These are phyloP conservation scores for Parnassius glacialis DNA, from an alignment of 2,888 invertebrate species.

Conservation along the genomic window DNA sequence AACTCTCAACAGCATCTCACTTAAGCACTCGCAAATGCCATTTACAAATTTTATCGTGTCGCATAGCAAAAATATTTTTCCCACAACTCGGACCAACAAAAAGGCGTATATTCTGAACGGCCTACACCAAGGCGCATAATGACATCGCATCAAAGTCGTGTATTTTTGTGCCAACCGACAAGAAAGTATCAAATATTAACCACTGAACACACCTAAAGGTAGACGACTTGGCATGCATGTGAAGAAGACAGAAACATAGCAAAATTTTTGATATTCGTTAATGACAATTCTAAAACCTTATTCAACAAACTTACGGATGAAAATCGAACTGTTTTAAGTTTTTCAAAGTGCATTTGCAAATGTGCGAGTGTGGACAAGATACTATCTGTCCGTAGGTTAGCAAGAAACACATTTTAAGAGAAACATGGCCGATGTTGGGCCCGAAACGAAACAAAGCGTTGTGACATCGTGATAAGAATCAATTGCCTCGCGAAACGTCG, in stretches of 20 bases:
- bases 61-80: slow-evolving; percentile 35
- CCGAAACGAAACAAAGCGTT: slow-evolving; percentile 78
- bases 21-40: slow-evolving; percentile 11
- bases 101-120: slow-evolving; percentile 39
- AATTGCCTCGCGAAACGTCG: slow-evolving; percentile 75
- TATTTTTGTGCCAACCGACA: slow-evolving; percentile 54
- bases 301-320: slow-evolving; percentile 36
- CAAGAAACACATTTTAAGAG: slow-evolving; percentile 80
- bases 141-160: slow-evolving; percentile 49
- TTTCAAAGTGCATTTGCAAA: slow-evolving; percentile 43
- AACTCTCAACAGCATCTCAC: not conserved
- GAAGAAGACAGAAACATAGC: slow-evolving; percentile 60
- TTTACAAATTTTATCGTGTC: slow-evolving; percentile 39
- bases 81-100: slow-evolving; percentile 35
- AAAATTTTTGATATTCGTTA: slow-evolving; percentile 27
- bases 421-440: slow-evolving; percentile 73
- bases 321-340: slow-evolving; percentile 38
- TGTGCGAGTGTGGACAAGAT: slow-evolving; percentile 61
- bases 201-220: slow-evolving; percentile 74
- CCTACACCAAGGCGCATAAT: slow-evolving; percentile 48
- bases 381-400: slow-evolving; percentile 74
- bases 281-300: slow-evolving; percentile 31
- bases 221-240: slow-evolving; percentile 72
- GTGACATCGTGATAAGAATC: slow-evolving; percentile 76
- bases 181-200: slow-evolving; percentile 80